These are phyloP conservation scores for Micropoecilia bifurca DNA, from an alignment of 2,797 vertebrate species.

Conservation along the genomic window DNA sequence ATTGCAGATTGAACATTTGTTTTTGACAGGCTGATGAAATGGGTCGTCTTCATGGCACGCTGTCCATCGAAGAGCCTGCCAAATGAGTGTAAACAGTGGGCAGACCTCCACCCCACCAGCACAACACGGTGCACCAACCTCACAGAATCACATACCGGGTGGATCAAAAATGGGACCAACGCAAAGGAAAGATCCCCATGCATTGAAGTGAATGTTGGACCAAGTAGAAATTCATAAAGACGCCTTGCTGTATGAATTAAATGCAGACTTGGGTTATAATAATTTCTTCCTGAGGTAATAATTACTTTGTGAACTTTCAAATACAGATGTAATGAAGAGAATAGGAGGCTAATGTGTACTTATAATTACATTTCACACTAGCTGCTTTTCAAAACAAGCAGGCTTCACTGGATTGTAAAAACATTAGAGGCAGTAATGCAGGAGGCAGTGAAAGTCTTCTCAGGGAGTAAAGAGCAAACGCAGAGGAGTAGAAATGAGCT, in stretches of 20 bases:
- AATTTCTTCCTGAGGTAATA: background rate
- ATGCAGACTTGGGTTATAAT: background rate
- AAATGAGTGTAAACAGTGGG: background rate
- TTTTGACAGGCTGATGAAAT: constrained; percentile 1
- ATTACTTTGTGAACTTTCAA: background rate
- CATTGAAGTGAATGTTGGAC: background rate
- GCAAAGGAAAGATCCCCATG: background rate
- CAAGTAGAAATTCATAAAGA: background rate
- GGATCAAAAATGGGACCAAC: background rate
- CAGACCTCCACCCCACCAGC: background rate
- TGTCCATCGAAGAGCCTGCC: background rate
- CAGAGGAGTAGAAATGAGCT: background rate
- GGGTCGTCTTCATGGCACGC: background rate
- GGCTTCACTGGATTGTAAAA: background rate
- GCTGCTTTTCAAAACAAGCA: constrained; percentile 4
- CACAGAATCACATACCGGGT: background rate
- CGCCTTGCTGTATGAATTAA: background rate
- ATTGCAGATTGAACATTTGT: background rate
- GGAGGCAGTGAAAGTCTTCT: background rate
- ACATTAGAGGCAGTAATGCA: background rate
- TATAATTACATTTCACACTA: constrained; percentile 1
- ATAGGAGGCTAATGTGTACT: background rate
- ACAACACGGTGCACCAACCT: background rate
- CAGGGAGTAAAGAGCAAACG: background rate
- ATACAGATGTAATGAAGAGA: constrained; percentile 3